Conservation (phyloP, 2,113 vertebrate genomes). For the Zosterops japonicus region DNA sequence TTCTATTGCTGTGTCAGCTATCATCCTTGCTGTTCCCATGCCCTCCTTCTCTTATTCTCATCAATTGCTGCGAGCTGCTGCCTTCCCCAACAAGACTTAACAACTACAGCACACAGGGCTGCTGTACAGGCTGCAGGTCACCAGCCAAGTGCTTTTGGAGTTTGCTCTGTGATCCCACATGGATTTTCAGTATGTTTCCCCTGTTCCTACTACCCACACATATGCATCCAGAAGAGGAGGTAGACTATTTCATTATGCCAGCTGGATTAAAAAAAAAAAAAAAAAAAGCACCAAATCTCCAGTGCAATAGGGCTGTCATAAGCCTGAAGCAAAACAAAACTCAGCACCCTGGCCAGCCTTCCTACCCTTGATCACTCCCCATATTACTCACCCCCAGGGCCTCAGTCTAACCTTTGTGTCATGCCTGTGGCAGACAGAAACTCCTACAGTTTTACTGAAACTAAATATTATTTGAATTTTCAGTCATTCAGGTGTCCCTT, state of each 20-base stretch:
- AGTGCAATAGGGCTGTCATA: background rate
- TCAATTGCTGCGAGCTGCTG: background rate
- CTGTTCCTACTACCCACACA: background rate
- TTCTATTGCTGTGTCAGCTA: background rate
- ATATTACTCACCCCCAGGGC: background rate
- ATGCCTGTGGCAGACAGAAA: background rate
- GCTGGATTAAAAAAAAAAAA: background rate
- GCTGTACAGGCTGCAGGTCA: background rate
- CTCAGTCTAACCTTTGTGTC: background rate
- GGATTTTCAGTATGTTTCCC: background rate
- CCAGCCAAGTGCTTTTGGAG: background rate
- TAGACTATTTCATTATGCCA: background rate
- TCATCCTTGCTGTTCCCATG: background rate
- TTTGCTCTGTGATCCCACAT: background rate
- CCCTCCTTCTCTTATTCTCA: background rate
- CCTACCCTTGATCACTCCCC: background rate
- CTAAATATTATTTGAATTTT: background rate
- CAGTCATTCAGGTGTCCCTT: background rate
- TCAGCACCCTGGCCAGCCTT: background rate
- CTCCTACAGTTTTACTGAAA: background rate
- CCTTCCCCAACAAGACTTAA: background rate
- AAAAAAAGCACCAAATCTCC: background rate
- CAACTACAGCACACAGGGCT: background rate
- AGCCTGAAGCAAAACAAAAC: background rate
- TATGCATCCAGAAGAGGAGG: background rate